phyloP scores from a whole-genome alignment of 2,113 vertebrate species.

The Periophthalmus modestus region DNA sequence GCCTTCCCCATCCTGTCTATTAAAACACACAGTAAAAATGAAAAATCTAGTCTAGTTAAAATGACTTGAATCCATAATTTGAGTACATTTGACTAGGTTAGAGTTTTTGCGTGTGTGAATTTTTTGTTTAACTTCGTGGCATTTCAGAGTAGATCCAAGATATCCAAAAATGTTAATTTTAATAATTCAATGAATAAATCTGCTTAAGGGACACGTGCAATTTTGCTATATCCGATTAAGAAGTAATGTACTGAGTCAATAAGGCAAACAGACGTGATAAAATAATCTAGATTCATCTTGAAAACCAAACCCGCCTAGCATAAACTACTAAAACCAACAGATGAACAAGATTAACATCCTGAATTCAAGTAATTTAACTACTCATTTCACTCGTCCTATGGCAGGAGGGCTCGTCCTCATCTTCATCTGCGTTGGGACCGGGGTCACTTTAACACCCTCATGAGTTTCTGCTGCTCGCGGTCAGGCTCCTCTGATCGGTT shows the following conservation, averaged over 20 bases:
- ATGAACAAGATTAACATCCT: not conserved
- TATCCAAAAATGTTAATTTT: too few relatives aligned
- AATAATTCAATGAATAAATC: too few relatives aligned
- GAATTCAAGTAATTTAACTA: not conserved
- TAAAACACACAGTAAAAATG: conserved; percentile 31
- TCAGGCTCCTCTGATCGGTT: conserved; percentile 68
- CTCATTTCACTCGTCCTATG: conserved; percentile 43
- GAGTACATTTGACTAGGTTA: not conserved
- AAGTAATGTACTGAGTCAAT: too few relatives aligned
- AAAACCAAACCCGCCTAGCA: not conserved
- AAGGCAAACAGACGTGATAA: too few relatives aligned
- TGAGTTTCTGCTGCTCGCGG: conserved; percentile 84
- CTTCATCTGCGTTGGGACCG: conserved; percentile 85
- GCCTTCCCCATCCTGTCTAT: conserved; percentile 16
- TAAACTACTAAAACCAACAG: not conserved
- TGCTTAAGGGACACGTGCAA: too few relatives aligned
- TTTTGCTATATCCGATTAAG: not conserved
- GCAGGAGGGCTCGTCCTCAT: conserved; percentile 89
- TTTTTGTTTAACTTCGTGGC: too few relatives aligned
- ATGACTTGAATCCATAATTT: not conserved
- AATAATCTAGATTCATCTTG: not conserved
- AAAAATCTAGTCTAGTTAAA: not conserved
- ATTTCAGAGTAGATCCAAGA: too few relatives aligned
- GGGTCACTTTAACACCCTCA: conserved; percentile 95
- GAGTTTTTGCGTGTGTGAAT: not conserved